These are phyloP conservation scores for Hirtodrosophila alboralis DNA, from an alignment of 2,888 invertebrate species.

Conservation along the genomic window DNA sequence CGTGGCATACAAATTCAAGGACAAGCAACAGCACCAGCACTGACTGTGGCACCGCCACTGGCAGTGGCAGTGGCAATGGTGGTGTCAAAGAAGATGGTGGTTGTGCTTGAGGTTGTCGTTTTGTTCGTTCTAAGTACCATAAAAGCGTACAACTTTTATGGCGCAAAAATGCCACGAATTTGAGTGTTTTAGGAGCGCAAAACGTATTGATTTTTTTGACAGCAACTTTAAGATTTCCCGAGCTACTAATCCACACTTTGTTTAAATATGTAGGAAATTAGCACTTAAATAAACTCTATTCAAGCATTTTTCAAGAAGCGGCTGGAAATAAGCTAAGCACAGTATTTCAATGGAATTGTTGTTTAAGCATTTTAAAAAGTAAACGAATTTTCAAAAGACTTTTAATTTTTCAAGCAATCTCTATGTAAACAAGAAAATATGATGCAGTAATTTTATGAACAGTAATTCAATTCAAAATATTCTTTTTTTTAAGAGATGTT, in stretches of 20 bases:
- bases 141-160: slow-evolving; percentile 70
- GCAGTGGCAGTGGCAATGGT: slow-evolving; percentile 3
- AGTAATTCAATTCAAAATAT: too few species aligned
- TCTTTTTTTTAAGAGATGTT: too few species aligned
- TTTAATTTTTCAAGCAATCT: too few species aligned
- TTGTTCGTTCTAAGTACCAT: slow-evolving; percentile 72
- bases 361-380: neutral
- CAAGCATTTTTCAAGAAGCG: neutral
- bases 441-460: too few species aligned
- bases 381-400: too few species aligned
- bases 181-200: slow-evolving; percentile 40
- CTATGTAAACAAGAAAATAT: too few species aligned
- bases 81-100: slow-evolving; percentile 21
- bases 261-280: slow-evolving; percentile 11
- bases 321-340: neutral
- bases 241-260: slow-evolving; percentile 15
- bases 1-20: slow-evolving; percentile 63
- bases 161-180: slow-evolving; percentile 52
- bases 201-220: slow-evolving; percentile 46
- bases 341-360: neutral
- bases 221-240: slow-evolving; percentile 1
- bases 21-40: slow-evolving; percentile 26
- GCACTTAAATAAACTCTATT: slow-evolving; percentile 15
- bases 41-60: slow-evolving; percentile 5
- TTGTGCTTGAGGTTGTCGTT: slow-evolving; percentile 49